Evolutionary conservation across 92 coral and sea anemone genomes (phyloP), one percentile per base, ranked within the genome.

Genomic region (Zoanthus solanderi): DNA sequence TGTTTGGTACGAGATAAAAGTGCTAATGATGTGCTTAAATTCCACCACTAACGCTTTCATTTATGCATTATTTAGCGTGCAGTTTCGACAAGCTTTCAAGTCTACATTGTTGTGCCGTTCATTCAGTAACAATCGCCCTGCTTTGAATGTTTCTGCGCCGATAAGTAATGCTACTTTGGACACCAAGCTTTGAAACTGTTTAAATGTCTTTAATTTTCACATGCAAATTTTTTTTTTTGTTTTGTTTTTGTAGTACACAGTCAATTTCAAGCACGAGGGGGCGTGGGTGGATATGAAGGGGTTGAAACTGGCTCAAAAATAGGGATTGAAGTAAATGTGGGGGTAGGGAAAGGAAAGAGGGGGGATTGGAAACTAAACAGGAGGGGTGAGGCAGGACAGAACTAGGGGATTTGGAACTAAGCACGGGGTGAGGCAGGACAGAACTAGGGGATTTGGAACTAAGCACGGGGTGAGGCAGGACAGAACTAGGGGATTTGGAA

Each of bases 11-110:
- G 14, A 61, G 9, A n/a, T 79, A 2, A 65, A 61, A 28, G n/a
- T 53, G 67, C 56, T 79, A 7, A 7, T 61, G 54, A 9, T 37
- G 54, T 61, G 53, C 56, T 28, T 79, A 17, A 79, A 44, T 46
- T 79, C 84, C 16, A 79, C 72, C n/a, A 66, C 61, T 29, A 79
- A 79, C 67, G 72, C 72, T 7, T 78, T 58, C 29, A 57, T 78
- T 78, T 78, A 78, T 28, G 67, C 83, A 1, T n/a, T 78, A 17
- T 78, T 78, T 7, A 78, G 83, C 60, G 34, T 42, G 3, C 83
- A 58, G 13, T 78, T 78, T 52, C 67, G 84, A 45, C 52, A 42
- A 42, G 84, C 32, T 37, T 79, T 79, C 52, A 79, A 79, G 15
- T 34, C 84, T 65, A 61, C 61, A 2, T 60, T 79, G 34, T 37